Percentiles rank a stretch among this genome's conserved stretches.
phyloP scores from a whole-genome alignment of 2,888 invertebrate genomes.

The Lissocephala sabroskyi region DNA sequence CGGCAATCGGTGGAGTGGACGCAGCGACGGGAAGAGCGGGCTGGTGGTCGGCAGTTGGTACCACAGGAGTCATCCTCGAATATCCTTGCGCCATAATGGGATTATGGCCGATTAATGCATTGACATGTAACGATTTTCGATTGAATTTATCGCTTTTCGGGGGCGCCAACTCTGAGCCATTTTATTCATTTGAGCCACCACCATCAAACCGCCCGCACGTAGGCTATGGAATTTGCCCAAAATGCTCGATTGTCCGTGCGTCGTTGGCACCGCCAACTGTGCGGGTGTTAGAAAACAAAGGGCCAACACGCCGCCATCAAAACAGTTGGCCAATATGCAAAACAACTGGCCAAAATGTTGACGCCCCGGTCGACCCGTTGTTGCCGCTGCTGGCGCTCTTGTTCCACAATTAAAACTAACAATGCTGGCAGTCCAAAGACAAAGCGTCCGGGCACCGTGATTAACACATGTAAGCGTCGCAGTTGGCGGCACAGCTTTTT shows the following conservation, averaged over 20 bases:
- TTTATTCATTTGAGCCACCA: conserved; percentile 58
- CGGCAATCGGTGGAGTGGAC: conserved; percentile 22
- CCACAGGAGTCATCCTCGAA: conserved; percentile 20
- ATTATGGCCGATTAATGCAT: conserved; percentile 73
- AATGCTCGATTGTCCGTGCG: conserved; percentile 28
- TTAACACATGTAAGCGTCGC: conserved; percentile 65
- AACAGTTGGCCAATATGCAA: conserved; percentile 62
- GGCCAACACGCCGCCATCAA: conserved; percentile 34
- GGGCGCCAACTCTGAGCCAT: conserved; percentile 62
- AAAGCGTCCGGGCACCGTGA: conserved; percentile 43
- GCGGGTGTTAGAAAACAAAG: conserved; percentile 65
- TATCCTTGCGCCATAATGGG: conserved; percentile 72
- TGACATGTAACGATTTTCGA: conserved; percentile 73
- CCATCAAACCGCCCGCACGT: conserved; percentile 52
- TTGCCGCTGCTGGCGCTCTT: conserved; percentile 33
- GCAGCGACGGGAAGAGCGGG: conserved; percentile 12
- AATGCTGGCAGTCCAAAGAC: conserved; percentile 24
- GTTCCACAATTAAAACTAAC: conserved; percentile 65
- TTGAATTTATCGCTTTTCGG: conserved; percentile 72
- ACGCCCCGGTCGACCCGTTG: conserved; percentile 16
- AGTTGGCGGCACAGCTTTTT: conserved; percentile 30
- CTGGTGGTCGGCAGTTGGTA: background rate
- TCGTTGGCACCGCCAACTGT: background rate
- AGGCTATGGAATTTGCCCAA: conserved; percentile 58
- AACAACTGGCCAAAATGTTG: conserved; percentile 52